Evolutionary conservation across 2,888 invertebrate species (phyloP).

Genomic region (Lithophane socia): DNA sequence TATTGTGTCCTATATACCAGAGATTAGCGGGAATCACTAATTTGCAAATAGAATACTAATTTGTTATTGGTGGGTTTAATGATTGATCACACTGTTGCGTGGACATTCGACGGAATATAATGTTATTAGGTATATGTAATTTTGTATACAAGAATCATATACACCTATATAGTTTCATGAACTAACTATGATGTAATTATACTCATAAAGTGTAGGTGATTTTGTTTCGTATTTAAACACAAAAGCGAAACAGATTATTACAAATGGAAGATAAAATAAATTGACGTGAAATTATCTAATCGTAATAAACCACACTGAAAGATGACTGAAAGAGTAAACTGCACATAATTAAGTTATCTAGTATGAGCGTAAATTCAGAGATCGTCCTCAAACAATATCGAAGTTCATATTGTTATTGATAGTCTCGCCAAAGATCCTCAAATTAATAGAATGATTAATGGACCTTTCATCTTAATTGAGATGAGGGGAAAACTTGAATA

Average conservation of each 20-base stretch:
- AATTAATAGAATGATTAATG: constrained; percentile 51
- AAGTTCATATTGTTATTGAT: constrained; percentile 28
- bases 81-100: constrained; percentile 28
- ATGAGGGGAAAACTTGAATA: constrained; percentile 31
- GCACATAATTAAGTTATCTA: not conserved
- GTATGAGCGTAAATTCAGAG: not conserved
- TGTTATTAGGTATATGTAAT: not conserved
- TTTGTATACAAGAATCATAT: not conserved
- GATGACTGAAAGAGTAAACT: not conserved
- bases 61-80: constrained; percentile 1
- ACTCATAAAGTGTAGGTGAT: not conserved
- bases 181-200: not conserved
- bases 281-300: not conserved
- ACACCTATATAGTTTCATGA: not conserved
- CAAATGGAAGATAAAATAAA: not conserved
- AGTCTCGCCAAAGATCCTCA: constrained; percentile 11
- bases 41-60: constrained; percentile 48
- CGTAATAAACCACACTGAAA: not conserved
- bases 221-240: not conserved
- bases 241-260: not conserved
- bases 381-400: not conserved
- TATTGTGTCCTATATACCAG: not conserved
- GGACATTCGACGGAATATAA: not conserved
- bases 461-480: constrained; percentile 36
- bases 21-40: constrained; percentile 37